Evolutionary conservation across 2,113 vertebrate genomes (phyloP), one percentile per base, ranked within the genome.

Genomic region (Pelecanoides urinatrix): DNA sequence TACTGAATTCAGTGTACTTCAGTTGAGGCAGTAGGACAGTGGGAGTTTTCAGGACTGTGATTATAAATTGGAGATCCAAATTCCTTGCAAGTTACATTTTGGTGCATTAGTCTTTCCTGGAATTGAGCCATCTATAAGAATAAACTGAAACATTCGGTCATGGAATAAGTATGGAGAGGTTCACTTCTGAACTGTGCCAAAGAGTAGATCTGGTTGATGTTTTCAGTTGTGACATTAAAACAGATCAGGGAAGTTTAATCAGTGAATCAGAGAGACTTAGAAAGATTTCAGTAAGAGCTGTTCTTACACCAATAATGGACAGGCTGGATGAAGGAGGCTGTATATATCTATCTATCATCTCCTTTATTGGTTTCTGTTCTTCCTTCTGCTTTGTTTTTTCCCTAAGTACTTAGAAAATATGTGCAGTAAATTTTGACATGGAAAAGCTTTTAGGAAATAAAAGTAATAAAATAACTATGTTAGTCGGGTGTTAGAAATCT

Each of bases 121-220:
- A 90, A 76, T 73, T 0, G 2, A 81, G 70, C 50, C 74, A 45
- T 42, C 34, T 70, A 44, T 47, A 90, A 76, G 91, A 94, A 93
- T 78, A 95, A 91, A 89, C 76, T 40, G 58, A 95, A 92, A 82
- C 38, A 72, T 87, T 91, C 88, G 75, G 45, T 59, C 38, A 55
- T 11, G 88, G 70, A 82, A 44, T 66, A 65, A 66, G 18, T 49
- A 66, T 52, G 73, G 66, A 91, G 76, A 79, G 42, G 26, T 74
- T 89, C 49, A 29, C 42, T 72, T 36, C 74, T 68, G 44, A 88
- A 38, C 61, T 72, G 53, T 89, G 56, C 85, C 70, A 91, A 76
- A 85, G 34, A 32, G 53, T 47, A 88, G 62, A 59, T 61, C 58
- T 94, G 58, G 53, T 76, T 0, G 32, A 62, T 65, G n/a, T 91